Conservation (phyloP, 2,797 vertebrate genomes). For the Hoplostethus atlanticus region DNA sequence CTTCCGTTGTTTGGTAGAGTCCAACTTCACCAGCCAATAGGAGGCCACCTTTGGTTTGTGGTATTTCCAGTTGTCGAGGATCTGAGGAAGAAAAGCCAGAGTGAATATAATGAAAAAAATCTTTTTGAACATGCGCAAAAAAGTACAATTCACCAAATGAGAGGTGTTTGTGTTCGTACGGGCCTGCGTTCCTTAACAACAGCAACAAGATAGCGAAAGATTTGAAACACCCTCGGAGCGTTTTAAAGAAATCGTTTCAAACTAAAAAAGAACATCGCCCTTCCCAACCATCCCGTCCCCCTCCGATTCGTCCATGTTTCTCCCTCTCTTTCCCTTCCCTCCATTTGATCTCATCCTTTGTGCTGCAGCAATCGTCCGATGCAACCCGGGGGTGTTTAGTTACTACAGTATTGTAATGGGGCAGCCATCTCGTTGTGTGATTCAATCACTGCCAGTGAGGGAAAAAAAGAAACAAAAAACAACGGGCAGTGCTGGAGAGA, state of each 20-base stretch:
- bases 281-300: not conserved
- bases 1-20: constrained; percentile 96
- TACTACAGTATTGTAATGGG: constrained; percentile 10
- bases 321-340: not conserved
- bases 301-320: not conserved
- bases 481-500: constrained; percentile 26
- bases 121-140: constrained; percentile 5
- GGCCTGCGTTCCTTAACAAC: not conserved
- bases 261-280: not conserved
- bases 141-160: constrained; percentile 12
- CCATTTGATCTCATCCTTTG: constrained; percentile 12
- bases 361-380: not conserved
- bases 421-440: not conserved
- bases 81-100: constrained; percentile 80
- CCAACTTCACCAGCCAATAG: constrained; percentile 97
- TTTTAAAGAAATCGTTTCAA: not conserved
- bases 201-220: constrained; percentile 1
- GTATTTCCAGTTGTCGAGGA: constrained; percentile 97
- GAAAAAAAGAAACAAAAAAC: constrained; percentile 25
- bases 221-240: not conserved
- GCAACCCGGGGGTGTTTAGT: constrained; percentile 5
- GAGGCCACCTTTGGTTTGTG: constrained; percentile 98
- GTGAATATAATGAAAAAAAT: constrained; percentile 14
- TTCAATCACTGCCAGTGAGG: not conserved
- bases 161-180: too few species aligned